Base-by-base conservation (phyloP, 2,888 invertebrate genomes). In the Drosophila prolongata region DNA sequence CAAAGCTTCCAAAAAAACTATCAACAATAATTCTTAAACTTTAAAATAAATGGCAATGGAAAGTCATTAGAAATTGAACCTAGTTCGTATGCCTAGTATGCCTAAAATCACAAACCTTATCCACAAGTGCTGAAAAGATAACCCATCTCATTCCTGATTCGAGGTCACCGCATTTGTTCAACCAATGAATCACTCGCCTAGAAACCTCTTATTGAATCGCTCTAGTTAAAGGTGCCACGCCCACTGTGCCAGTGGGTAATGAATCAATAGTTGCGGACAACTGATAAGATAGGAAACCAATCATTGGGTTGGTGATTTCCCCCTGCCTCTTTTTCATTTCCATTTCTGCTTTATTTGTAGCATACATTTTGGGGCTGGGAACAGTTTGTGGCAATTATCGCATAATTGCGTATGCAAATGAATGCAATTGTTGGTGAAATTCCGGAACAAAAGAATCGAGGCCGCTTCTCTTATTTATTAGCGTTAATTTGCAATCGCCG, bases 401-500 rank as follows among this genome's bases (percentile, higher is more conserved):
- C 52, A 52, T 42, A 70, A 57, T 74, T 69, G 69, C 54, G 59
- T 24, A 47, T 42, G 24, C 50, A 40, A 13, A 43, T 61, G 58
- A 65, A 38, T 52, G 47, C 27, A 53, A 47, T 58, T 57, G 54
- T 49, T 42, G 6, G 60, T 52, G n/a, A 35, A 76, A 55, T 57
- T 60, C 19, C 13, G 56, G 54, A 24, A 38, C 47, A 38, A 55
- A 11, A 24, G 59, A 44, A 53, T 46, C 59, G 59, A 76, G 79
- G 74, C 56, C 79, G 72, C 52, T 40, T 56, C 56, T 53, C 50
- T 74, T 75, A 83, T 88, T 82, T 86, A 78, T 79, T 78, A 65
- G 61, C 73, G 73, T 80, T 83, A 85, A 89, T 85, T 87, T 87
- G 78, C 83, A 88, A 79, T 62, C 68, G 61, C 75, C 74, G 76